Evolutionary conservation across 2,113 vertebrate genomes (phyloP).

Genomic region (Eulemur macaco): DNA sequence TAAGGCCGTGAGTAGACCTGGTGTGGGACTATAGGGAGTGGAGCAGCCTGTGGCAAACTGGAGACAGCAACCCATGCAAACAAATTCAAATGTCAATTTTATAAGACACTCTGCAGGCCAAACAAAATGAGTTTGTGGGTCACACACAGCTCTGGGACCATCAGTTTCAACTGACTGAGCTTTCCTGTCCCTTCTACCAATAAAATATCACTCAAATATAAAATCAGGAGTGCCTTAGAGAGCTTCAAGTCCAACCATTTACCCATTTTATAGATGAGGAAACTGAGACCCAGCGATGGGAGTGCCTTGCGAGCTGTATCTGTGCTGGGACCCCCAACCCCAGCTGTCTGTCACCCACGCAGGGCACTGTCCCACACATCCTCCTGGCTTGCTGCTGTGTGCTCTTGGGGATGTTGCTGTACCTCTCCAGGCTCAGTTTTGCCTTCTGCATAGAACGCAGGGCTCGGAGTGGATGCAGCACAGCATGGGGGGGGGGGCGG

Average conservation of each 20-base stretch:
- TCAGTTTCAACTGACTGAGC: background rate
- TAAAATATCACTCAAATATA: background rate
- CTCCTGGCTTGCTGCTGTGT: background rate
- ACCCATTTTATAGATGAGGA: background rate
- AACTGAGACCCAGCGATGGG: background rate
- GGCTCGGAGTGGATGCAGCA: background rate
- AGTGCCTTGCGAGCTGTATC: accelerated
- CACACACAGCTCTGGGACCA: background rate
- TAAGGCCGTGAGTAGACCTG: background rate
- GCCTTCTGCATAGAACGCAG: background rate
- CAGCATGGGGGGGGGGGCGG: background rate
- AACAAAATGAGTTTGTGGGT: background rate
- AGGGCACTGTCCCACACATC: background rate
- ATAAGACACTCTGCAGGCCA: background rate
- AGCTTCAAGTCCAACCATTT: background rate
- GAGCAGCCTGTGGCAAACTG: background rate
- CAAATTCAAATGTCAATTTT: background rate
- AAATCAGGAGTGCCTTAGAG: background rate
- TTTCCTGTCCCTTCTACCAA: background rate
- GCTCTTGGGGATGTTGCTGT: background rate
- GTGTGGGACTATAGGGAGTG: background rate
- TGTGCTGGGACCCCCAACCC: background rate
- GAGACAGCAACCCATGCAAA: background rate
- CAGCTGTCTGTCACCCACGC: background rate
- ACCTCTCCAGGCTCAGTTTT: background rate